Conservation (phyloP, 2,113 vertebrate genomes). For the Paramormyrops kingsleyae region DNA sequence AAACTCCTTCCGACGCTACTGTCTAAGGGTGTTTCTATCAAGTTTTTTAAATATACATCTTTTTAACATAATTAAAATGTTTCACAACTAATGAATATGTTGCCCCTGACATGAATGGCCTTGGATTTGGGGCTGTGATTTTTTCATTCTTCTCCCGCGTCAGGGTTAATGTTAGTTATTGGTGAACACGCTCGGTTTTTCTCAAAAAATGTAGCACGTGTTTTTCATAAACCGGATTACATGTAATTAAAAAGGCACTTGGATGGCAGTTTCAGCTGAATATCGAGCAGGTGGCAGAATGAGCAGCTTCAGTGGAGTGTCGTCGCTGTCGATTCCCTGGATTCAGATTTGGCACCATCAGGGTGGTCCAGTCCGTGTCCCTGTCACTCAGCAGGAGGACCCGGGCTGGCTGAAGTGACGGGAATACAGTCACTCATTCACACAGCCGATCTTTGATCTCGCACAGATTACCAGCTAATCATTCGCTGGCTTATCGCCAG, state of each 20-base stretch:
- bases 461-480: background rate
- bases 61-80: background rate
- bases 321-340: background rate
- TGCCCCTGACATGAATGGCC: background rate
- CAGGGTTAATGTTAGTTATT: background rate
- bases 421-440: background rate
- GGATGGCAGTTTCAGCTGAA: background rate
- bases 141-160: background rate
- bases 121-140: background rate
- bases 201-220: background rate
- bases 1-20: background rate
- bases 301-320: background rate
- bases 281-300: background rate
- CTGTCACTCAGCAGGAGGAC: background rate
- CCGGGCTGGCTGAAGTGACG: background rate
- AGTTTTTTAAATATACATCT: background rate
- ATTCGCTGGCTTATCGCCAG: background rate
- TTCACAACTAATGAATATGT: background rate
- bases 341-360: background rate
- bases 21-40: background rate
- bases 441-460: background rate
- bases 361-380: background rate
- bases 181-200: background rate
- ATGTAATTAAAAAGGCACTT: background rate
- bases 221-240: background rate